These are phyloP conservation scores for Agrotis exclamationis DNA, from an alignment of 2,888 invertebrate genomes.

Conservation along the genomic window DNA sequence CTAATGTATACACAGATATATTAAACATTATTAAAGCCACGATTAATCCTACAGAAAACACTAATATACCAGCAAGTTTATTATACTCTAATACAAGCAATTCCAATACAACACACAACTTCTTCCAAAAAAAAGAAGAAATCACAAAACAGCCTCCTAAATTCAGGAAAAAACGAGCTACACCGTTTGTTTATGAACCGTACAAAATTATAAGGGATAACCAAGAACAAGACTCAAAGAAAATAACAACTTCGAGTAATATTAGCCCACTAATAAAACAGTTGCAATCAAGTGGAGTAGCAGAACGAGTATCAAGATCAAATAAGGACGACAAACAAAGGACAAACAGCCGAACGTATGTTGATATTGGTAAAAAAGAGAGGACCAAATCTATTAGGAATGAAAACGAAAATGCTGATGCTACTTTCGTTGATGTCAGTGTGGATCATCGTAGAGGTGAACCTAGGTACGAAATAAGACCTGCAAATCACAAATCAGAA, in stretches of 20 bases:
- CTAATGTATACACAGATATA: constrained; percentile 86
- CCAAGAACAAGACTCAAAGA: constrained; percentile 83
- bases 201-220: constrained; percentile 87
- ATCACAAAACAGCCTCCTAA: constrained; percentile 63
- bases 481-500: constrained; percentile 79
- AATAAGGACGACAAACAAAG: constrained; percentile 77
- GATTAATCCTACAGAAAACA: constrained; percentile 29
- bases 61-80: constrained; percentile 28
- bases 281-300: constrained; percentile 82
- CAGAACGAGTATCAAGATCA: constrained; percentile 77
- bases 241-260: constrained; percentile 82
- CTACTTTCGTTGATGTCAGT: constrained; percentile 80
- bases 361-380: constrained; percentile 83
- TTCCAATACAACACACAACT: constrained; percentile 65
- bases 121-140: constrained; percentile 71
- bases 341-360: constrained; percentile 74
- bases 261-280: constrained; percentile 87
- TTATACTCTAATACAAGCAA: constrained; percentile 26
- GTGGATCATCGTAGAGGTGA: constrained; percentile 83
- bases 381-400: constrained; percentile 70
- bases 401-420: constrained; percentile 63
- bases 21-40: constrained; percentile 83
- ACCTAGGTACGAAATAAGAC: constrained; percentile 84
- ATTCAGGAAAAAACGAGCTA: constrained; percentile 77
- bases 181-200: constrained; percentile 86